phyloP scores from a whole-genome alignment of 1,140 invertebrate genomes.

The Eriosoma lanigerum region DNA sequence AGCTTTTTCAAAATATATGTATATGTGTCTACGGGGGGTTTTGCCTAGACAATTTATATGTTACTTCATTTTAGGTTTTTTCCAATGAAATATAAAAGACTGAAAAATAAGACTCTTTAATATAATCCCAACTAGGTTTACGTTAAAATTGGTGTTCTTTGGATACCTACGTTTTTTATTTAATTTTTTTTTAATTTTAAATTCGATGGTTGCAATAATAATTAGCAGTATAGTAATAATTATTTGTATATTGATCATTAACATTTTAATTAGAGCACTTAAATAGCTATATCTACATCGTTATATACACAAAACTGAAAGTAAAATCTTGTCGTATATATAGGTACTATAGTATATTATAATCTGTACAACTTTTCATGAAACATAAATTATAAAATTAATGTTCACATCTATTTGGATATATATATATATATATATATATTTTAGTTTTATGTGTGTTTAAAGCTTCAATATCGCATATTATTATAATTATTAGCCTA shows the following conservation, averaged over 20 bases:
- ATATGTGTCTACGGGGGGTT: conserved; percentile 12
- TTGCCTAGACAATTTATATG: conserved; percentile 39
- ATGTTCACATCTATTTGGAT: too few relatives aligned
- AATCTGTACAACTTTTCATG: too few relatives aligned
- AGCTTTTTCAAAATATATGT: conserved; percentile 39
- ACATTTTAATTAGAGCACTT: too few relatives aligned
- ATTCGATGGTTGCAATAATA: not conserved
- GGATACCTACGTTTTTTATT: not conserved
- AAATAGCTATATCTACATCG: too few relatives aligned
- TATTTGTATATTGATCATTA: not conserved
- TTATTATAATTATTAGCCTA: too few relatives aligned
- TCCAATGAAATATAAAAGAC: conserved; percentile 18
- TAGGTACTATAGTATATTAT: too few relatives aligned
- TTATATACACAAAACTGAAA: not conserved
- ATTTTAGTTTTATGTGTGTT: too few relatives aligned
- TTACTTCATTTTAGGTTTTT: conserved; percentile 26
- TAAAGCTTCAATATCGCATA: too few relatives aligned
- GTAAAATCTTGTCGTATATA: not conserved
- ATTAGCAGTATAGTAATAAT: not conserved
- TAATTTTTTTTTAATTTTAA: not conserved
- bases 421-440: too few relatives aligned
- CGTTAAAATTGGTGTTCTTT: not conserved
- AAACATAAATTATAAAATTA: too few relatives aligned
- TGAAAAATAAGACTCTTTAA: not conserved
- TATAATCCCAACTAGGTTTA: not conserved